Evolutionary conservation across 1,140 invertebrate genomes (phyloP), one percentile per base, ranked within the genome.

Genomic region (Parasteatoda tepidariorum): DNA sequence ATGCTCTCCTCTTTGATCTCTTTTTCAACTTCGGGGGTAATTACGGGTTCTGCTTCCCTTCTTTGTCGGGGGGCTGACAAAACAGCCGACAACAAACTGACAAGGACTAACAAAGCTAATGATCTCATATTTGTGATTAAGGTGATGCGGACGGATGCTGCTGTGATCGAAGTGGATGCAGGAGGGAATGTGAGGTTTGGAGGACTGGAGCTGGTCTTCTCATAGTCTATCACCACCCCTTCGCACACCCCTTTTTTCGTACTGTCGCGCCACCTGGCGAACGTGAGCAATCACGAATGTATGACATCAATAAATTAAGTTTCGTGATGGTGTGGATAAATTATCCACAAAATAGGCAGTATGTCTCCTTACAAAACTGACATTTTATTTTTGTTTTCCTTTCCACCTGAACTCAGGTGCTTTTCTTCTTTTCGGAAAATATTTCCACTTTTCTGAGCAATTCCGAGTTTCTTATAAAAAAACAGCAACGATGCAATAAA

Each of bases 241-340:
- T 61, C 73, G 55, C 68, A 55, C 28, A 28, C 18, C 48, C 68
- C 41, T 28, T 71, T 48, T 38, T 24, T n/a, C 2, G n/a, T 13
- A 11, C 13, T 6, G 18, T 33, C 41, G 74, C 74, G 74, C 74
- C 74, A 22, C 74, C 74, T 64, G 59, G 59, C 41, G 71, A 11
- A 26, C 6, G 38, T 71, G 41, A 24, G 26, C 34, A 34, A 41
- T 64, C 31, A 28, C 61, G 34, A 22, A 9, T 26, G 33, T 30
- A 34, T 48, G 74, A 48, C 33, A 61, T 74, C 41, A 54, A 61
- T 38, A 54, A 57, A 54, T 74, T 48, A 34, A 30, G 30, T 48
- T 61, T 74, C 71, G 54, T 59, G 71, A 74, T 34, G 38, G 31
- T n/a, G 28, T 34, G 71, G 71, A 74, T 74, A 61, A 74, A 74